Conservation (phyloP, 2,113 vertebrate species). For the Muntiacus muntjak region DNA sequence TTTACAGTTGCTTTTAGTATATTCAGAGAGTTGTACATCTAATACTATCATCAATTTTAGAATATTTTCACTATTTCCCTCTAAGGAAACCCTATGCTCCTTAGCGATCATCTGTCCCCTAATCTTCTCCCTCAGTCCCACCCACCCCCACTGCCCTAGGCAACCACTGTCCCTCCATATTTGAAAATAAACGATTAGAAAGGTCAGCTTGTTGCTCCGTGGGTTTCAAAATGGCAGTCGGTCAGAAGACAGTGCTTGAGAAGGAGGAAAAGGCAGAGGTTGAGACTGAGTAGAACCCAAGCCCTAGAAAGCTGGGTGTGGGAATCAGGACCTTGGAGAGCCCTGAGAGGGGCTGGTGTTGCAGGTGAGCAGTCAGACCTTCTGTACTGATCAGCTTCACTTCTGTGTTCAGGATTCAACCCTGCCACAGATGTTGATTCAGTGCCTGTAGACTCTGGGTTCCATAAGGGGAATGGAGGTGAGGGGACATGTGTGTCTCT, state of each 20-base stretch:
- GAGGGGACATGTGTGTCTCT: fast-evolving
- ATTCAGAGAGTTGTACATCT: background rate
- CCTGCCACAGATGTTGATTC: fast-evolving
- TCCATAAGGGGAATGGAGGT: background rate
- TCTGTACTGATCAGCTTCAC: background rate
- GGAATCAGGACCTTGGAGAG: background rate
- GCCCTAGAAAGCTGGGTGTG: background rate
- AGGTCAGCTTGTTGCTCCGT: background rate
- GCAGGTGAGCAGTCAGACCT: too few relatives aligned
- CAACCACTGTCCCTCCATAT: background rate
- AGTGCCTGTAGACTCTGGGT: background rate
- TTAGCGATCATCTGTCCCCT: background rate
- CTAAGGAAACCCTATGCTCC: background rate
- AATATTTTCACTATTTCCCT: background rate
- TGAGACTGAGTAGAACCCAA: background rate
- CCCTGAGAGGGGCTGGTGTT: background rate
- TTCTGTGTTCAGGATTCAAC: background rate
- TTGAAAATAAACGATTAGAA: background rate
- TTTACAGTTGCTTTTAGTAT: background rate
- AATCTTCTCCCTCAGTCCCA: background rate
- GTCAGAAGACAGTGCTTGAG: background rate
- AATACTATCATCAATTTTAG: background rate
- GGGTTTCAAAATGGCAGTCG: background rate
- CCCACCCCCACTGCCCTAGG: fast-evolving
- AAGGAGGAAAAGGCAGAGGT: background rate